Percentiles rank a stretch among this genome's conserved stretches.
phyloP scores from a whole-genome alignment of 2,113 vertebrate genomes.

The Theropithecus gelada region DNA sequence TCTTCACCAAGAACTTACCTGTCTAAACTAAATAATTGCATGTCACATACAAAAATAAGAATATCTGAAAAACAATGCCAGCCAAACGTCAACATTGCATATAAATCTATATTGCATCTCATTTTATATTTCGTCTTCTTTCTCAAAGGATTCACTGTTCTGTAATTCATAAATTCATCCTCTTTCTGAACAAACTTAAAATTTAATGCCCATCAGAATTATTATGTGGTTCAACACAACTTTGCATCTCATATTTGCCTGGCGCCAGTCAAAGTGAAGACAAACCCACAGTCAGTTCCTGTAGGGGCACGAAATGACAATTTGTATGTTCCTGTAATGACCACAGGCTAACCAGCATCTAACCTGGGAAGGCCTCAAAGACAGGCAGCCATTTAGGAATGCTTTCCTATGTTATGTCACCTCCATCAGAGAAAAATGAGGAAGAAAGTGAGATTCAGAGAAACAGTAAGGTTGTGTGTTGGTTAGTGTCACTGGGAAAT shows the following conservation, averaged over 20 bases:
- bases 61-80: background rate
- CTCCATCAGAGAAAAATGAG: background rate
- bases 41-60: background rate
- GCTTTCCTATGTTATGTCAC: background rate
- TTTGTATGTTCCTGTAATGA: background rate
- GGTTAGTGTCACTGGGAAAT: conserved; percentile 78
- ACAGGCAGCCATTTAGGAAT: background rate
- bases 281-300: conserved; percentile 13
- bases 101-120: background rate
- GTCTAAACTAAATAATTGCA: conserved; percentile 19
- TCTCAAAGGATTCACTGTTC: background rate
- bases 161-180: background rate
- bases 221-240: background rate
- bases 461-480: conserved; percentile 17
- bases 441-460: background rate
- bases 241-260: conserved; percentile 43
- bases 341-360: background rate
- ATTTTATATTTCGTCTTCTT: background rate
- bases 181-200: conserved; percentile 41
- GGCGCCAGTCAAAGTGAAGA: background rate
- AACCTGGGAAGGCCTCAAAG: background rate
- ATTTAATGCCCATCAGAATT: background rate
- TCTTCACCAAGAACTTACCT: background rate
- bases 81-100: background rate
- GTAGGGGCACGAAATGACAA: background rate